Conservation (phyloP, 1,140 invertebrate genomes). For the Camponotus pennsylvanicus region DNA sequence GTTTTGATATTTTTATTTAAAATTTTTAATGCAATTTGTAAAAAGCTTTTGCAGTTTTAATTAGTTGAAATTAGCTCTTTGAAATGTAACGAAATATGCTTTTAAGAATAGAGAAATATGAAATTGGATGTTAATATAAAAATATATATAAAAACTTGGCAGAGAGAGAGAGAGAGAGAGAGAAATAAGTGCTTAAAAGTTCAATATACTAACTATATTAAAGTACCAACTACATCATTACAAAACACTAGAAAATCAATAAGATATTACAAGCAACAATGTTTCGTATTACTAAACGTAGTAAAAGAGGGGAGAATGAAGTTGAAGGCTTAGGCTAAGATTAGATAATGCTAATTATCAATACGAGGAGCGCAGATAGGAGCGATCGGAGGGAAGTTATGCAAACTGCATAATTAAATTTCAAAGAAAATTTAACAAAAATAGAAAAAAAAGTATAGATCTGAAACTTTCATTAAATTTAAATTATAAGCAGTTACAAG, state of each 20-base stretch:
- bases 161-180: too few species aligned
- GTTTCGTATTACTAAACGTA: conserved; percentile 33
- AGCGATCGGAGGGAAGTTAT: not conserved
- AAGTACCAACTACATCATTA: not conserved
- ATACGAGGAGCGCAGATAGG: conserved; percentile 47
- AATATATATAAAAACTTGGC: not conserved
- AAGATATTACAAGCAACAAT: conserved; percentile 49
- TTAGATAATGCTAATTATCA: conserved; percentile 62
- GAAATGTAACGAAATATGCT: not conserved
- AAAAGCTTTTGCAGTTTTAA: not conserved
- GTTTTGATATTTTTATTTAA: not conserved
- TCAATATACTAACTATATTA: too few species aligned
- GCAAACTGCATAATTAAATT: conserved; percentile 58
- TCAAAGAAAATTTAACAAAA: conserved; percentile 63
- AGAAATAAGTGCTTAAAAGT: not conserved
- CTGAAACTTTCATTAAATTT: not conserved
- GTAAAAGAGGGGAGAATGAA: conserved; percentile 43
- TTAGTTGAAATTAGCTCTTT: not conserved
- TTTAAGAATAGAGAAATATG: not conserved
- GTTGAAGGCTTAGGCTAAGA: conserved; percentile 49
- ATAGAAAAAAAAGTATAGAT: not conserved
- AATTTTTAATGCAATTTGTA: too few species aligned
- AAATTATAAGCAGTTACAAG: not conserved
- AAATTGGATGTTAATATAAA: not conserved
- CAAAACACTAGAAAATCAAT: conserved; percentile 3